These are phyloP conservation scores for Lates calcarifer DNA, from an alignment of 2,113 vertebrate species.

Conservation along the genomic window DNA sequence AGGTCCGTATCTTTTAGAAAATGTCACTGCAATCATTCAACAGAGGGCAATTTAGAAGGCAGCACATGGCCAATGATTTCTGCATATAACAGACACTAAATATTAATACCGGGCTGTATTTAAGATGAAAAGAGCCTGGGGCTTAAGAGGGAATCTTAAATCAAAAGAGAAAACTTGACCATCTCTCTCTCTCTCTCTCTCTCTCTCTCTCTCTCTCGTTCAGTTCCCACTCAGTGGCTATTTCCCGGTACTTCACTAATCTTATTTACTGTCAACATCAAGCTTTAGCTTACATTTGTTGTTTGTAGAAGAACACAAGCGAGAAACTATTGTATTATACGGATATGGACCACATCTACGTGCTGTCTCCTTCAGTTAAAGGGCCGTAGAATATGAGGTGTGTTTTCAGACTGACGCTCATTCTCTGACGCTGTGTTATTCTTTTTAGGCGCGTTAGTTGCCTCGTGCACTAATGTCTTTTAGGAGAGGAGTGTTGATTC, in stretches of 20 bases:
- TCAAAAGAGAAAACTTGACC: not conserved
- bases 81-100: no score
- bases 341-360: no score
- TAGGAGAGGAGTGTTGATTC: no score
- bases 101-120: not conserved
- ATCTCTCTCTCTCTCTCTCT: not conserved
- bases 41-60: no score
- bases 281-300: not conserved
- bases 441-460: no score
- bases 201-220: not conserved
- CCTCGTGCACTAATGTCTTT: no score
- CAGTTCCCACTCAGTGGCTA: no score
- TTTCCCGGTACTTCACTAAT: no score
- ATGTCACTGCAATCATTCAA: not conserved
- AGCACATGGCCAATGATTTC: no score
- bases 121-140: not conserved
- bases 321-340: not conserved
- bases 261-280: no score
- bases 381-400: not conserved
- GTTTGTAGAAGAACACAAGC: not conserved
- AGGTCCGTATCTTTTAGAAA: no score
- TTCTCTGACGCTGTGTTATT: no score
- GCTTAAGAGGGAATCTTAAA: not conserved
- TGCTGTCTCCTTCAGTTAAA: not conserved
- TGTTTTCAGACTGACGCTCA: not conserved